Evolutionary conservation across 64 coral and sea anemone genomes (phyloP), one percentile per base, ranked within the genome.

Genomic region (Anthopleura sola): DNA sequence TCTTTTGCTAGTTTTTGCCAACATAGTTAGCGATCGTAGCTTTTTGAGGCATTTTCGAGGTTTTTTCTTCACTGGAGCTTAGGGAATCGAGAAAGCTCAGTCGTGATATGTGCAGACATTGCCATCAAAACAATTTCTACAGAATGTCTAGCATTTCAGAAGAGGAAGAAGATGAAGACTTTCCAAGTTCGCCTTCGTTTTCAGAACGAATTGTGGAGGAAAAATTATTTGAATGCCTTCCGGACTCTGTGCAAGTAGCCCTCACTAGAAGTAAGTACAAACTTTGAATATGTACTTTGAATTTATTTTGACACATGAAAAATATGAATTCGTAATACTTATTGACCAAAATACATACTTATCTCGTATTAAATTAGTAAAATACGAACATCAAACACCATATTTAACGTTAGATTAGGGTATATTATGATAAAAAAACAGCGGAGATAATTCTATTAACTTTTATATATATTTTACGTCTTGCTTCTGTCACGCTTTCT

Each of bases 81-180:
- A 26, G n/a, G 55, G 0, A 62, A n/a, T 62, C 5, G 1, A 8
- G 23, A 11, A 26, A n/a, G 7, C 5, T 62, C 58, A 77, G 3
- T 12, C 31, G 75, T 77, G 75, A 33, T 77, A 77, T 77, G 75
- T 77, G 75, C 20, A 34, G 37, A 19, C 21, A 37, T 37, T 37
- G 75, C 14, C 6, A 38, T 37, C 75, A 31, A 77, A 77, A 77
- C 4, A 77, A 36, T 19, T 34, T 50, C 80, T 29, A 24, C 24
- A 31, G n/a, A 40, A 51, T 83, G 80, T 55, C 40, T 31, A 83
- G 80, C 23, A 39, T 83, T 23, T 31, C 28, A 18, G 80, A 83
- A 28, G 80, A 49, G 47, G 79, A 83, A 83, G 47, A 83, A 0
- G 80, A 83, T 20, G 26, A 29, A 83, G 76, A 79, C 18, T 79